These are phyloP conservation scores for Chunga burmeisteri DNA, from an alignment of 2,113 vertebrate genomes.

Conservation along the genomic window DNA sequence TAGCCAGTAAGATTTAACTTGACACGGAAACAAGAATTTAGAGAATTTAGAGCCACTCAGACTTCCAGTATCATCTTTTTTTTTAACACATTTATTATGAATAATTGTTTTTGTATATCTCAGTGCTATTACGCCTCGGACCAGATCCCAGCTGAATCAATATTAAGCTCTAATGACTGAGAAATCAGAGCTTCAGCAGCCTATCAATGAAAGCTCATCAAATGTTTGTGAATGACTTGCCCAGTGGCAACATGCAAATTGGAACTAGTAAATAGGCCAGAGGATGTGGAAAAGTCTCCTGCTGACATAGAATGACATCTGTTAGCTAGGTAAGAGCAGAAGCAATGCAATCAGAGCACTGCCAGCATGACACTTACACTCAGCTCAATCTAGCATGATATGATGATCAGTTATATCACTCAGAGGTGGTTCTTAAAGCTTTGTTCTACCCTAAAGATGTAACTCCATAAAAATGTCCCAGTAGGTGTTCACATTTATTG, in stretches of 20 bases:
- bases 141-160: not conserved
- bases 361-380: not conserved
- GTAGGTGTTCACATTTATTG: not conserved
- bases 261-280: constrained; percentile 3
- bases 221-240: not conserved
- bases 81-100: not conserved
- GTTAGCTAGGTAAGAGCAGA: constrained; percentile 13
- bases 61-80: not conserved
- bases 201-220: not conserved
- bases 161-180: not conserved
- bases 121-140: not conserved
- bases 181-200: not conserved
- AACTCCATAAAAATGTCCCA: not conserved
- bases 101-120: not conserved
- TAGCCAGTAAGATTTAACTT: not conserved
- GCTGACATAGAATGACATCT: constrained; percentile 33
- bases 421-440: not conserved
- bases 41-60: not conserved
- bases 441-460: not conserved
- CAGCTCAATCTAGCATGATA: not conserved
- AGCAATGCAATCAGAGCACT: not conserved
- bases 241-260: not conserved
- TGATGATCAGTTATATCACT: not conserved
- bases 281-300: constrained; percentile 12
- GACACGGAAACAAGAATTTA: not conserved